Base-by-base conservation (phyloP, 2,888 invertebrate species). In the Chymomyza caudatula region DNA sequence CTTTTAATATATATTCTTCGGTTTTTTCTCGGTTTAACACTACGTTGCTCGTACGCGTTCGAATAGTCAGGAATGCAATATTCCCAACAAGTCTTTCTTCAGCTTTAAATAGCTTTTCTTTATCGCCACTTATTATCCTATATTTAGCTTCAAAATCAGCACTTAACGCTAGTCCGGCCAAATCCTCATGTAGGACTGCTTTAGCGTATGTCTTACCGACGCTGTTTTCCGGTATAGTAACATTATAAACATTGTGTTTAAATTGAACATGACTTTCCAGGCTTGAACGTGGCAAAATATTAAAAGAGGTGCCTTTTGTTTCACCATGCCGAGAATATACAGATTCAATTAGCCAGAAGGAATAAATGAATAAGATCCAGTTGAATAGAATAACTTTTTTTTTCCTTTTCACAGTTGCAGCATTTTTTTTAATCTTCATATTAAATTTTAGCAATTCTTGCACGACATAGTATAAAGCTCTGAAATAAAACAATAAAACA, bases 11-110 rank as follows among this genome's bases (percentile, higher is more conserved):
- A 91, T 97, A 98, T 67, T 93, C 92, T 87, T 97, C 96, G 77
- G 94, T 94, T 61, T 97, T 94, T 90, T 99, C 99, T 70, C 99
- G 93, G 91, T 99, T 99, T 68, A 99, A 92, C 74, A 97, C 96
- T 84, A 96, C 95, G 73, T 95, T 94, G 51, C 96, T 96, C 67
- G 97, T 96, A 88, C 96, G 94, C 73, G 97, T 97, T 85, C 98
- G 93, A 68, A 99, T 93, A 62, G 95, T 92, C 61, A 98, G 92
- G 91, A 99, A 99, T 90, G 96, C 97, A 92, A 98, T 98, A 91
- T 98, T 97, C 44, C 98, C 98, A 60, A 98, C 95, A 68, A 94
- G 92, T 67, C 95, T 93, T 80, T 96, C 95, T 89, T 98, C 98
- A 6, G 96, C 96, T 90, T 97, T 97, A 91, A 98, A 98, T 88